Conservation (phyloP, 37 sponge, comb jelly and placozoan species). For the Eunapius fragilis region DNA sequence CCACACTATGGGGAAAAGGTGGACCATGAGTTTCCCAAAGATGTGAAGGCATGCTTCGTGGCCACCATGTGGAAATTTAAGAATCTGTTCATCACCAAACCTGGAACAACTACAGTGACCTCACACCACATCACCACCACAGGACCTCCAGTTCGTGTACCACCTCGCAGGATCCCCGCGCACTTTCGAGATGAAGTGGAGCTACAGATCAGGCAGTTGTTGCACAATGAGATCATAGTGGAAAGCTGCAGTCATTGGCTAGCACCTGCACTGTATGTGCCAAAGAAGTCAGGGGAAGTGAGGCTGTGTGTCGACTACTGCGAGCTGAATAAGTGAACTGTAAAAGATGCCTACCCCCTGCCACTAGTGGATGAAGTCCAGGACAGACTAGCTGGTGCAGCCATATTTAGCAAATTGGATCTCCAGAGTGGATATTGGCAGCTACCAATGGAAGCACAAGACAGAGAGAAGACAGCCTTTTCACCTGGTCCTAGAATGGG, state of each 20-base stretch:
- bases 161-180: conserved; percentile 49
- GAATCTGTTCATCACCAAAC: conserved; percentile 38
- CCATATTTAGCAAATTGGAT: conserved; percentile 55
- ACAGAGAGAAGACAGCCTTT: conserved; percentile 60
- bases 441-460: conserved; percentile 42
- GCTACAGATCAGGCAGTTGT: conserved; percentile 41
- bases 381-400: conserved; percentile 47
- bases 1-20: conserved; percentile 13
- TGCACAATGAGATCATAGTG: conserved; percentile 64
- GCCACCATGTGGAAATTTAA: conserved; percentile 15
- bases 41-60: not conserved
- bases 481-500: conserved; percentile 67
- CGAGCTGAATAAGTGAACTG: conserved; percentile 60
- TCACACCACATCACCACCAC: conserved; percentile 36
- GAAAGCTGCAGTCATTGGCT: conserved; percentile 68
- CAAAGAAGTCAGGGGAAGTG: conserved; percentile 56
- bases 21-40: conserved; percentile 39
- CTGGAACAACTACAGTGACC: conserved; percentile 41
- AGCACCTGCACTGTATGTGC: conserved; percentile 68
- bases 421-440: conserved; percentile 72
- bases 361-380: conserved; percentile 48
- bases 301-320: conserved; percentile 58
- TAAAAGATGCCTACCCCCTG: conserved; percentile 63
- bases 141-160: not conserved
- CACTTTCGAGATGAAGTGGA: conserved; percentile 63